Evolutionary conservation across 2,888 invertebrate species (phyloP).

Genomic region (Machimus rusticus): DNA sequence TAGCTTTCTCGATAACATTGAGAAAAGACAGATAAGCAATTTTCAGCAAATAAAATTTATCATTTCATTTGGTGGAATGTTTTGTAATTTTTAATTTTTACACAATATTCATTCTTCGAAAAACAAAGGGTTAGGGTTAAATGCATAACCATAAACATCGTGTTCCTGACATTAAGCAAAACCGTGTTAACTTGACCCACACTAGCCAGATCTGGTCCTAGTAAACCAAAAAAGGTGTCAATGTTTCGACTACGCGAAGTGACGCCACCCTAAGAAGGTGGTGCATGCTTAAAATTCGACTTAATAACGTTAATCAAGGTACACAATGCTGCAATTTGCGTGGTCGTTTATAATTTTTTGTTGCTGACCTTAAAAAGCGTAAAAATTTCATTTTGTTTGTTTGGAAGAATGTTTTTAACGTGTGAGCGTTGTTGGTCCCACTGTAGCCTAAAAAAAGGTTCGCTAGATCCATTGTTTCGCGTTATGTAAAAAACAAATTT

Average conservation of each 20-base stretch:
- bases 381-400: neutral
- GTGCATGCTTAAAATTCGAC: neutral
- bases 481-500: neutral
- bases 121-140: neutral
- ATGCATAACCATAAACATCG: neutral
- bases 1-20: neutral
- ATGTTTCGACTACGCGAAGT: neutral
- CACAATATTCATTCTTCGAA: neutral
- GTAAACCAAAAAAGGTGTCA: neutral
- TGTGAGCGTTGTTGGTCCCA: neutral
- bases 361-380: neutral
- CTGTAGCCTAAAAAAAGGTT: neutral
- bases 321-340: neutral
- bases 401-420: neutral
- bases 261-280: neutral
- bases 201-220: neutral
- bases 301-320: neutral
- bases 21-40: neutral
- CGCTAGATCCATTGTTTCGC: neutral
- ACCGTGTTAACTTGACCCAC: neutral
- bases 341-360: neutral
- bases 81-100: neutral
- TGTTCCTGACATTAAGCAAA: slow-evolving; percentile 1
- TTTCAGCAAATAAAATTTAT: neutral
- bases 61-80: neutral